Conservation (phyloP, 2,113 vertebrate species). For the crab-eating macaque (Macaca fascicularis) region T2T-MFA8v1.1 NC_088376.1:159051001-159051500, state of each 20-base stretch:
- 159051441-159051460: background rate
- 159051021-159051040: background rate
- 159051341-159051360: background rate
- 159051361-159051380: background rate
- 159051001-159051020: background rate
- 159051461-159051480: background rate
- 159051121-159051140: background rate
- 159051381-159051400: background rate
- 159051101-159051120: background rate
- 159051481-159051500: background rate
- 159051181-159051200: background rate
- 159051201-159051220: background rate
- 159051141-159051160: background rate
- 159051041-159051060: background rate
- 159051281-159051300: background rate
- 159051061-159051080: background rate
- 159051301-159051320: background rate
- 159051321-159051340: background rate
- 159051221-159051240: background rate
- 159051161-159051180: background rate
- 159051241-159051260: background rate
- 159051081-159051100: background rate
- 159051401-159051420: background rate
- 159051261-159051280: conserved; percentile 7
- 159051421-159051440: background rate